Base-by-base conservation (phyloP, 2,888 invertebrate genomes). In the Leucozona laternaria region DNA sequence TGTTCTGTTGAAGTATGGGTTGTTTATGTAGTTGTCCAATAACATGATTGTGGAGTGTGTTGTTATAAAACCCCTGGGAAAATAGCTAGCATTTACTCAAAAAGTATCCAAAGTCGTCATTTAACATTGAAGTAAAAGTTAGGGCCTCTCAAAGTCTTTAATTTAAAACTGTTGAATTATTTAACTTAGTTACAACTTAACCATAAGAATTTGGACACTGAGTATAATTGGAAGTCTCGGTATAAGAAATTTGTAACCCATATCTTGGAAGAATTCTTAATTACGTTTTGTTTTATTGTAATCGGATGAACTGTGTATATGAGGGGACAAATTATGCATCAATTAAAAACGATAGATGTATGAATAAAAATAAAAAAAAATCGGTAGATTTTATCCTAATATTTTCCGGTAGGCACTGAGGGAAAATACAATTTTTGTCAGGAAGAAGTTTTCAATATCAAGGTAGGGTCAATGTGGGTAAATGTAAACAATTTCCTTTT, bases 1-100 rank as follows among this genome's bases (percentile, higher is more conserved):
- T 68, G 10, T 5, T 66, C 8, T 37, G 13, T 50, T 50, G 22
- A 50, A 22, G 25, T 11, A 25, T 53, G 20, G 15, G 11, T 13
- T 25, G 31, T 25, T 34, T 37, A 6, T 53, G 5, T 50, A 45
- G 37, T 34, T 25, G 22, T 48, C 53, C 34, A 68, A 68, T 68
- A 68, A 68, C 37, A 53, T 25, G 37, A 37, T 11, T 37, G 58
- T 22, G 15, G 34, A 43, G 5, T 34, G 20, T 48, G 13, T 66
- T 68, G 22, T 34, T 68, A 53, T n/a, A 6, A 66, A 48, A 48
- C 31, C 66, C 37, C 22, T 25, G n/a, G 53, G 68, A 53, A 53
- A 37, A 37, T 22, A 25, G n/a, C 31, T 28, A 53, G 15, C 7
- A 6, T 15, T 53, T n/a, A 53, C 50, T 17, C 2, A 53, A 34